Conservation (phyloP, 1,140 invertebrate genomes). For the Drosophila virilis region DNA sequence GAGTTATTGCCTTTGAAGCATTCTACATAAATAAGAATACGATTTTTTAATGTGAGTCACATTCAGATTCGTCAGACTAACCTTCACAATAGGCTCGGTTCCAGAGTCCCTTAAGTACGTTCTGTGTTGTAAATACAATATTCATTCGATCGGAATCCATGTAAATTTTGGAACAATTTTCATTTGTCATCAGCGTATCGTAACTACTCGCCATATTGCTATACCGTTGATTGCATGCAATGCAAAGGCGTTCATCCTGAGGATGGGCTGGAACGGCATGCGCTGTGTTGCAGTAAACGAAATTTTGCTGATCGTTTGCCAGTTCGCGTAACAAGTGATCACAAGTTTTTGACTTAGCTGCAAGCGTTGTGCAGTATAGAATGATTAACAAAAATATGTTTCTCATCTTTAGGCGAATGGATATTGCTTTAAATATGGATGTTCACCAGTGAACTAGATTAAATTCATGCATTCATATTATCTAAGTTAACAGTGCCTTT, state of each 20-base stretch:
- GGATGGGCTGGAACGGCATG: constrained; percentile 59
- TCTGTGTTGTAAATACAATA: constrained; percentile 60
- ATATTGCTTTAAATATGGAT: neutral
- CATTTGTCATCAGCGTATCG: constrained; percentile 10
- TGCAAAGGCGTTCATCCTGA: constrained; percentile 33
- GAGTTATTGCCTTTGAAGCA: constrained; percentile 50
- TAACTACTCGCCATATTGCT: constrained; percentile 13
- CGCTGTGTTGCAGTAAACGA: constrained; percentile 61
- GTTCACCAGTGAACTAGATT: neutral
- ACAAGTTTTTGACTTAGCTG: constrained; percentile 6
- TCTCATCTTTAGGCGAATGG: neutral
- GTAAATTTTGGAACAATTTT: constrained; percentile 60
- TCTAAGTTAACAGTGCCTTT: constrained; percentile 6
- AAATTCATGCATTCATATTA: neutral
- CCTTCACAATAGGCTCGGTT: constrained; percentile 67
- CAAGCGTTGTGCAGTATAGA: neutral
- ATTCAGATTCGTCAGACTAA: constrained; percentile 30
- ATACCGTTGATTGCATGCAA: constrained; percentile 25
- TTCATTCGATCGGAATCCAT: constrained; percentile 72
- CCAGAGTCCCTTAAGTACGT: constrained; percentile 61
- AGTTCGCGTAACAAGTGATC: constrained; percentile 26
- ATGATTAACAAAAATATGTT: neutral
- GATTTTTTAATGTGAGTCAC: neutral
- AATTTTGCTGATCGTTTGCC: constrained; percentile 50
- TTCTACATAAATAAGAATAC: constrained; percentile 37